phyloP scores from a whole-genome alignment of 1,140 invertebrate species.

The Centruroides sculpturatus region DNA sequence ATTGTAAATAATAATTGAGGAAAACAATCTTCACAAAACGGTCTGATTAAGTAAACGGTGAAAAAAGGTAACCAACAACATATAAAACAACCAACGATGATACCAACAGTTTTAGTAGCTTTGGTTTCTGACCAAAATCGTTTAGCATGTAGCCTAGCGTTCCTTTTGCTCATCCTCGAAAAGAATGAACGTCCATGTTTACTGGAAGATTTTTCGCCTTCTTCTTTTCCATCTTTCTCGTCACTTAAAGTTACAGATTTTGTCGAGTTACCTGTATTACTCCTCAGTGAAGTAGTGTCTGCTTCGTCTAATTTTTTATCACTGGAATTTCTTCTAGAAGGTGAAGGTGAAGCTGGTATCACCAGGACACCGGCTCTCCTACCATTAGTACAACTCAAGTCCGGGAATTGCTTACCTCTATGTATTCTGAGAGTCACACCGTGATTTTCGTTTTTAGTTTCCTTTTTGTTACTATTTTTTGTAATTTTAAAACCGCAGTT shows the following conservation, averaged over 20 bases:
- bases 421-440: neutral
- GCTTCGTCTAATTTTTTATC: too few species aligned
- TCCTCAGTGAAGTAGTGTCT: too few species aligned
- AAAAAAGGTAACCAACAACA: constrained; percentile 90
- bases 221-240: too few species aligned
- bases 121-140: constrained; percentile 80
- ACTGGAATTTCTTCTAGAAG: too few species aligned
- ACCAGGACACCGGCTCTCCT: too few species aligned
- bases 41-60: constrained; percentile 72
- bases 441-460: neutral
- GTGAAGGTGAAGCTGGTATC: too few species aligned
- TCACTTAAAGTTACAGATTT: too few species aligned
- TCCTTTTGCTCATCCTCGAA: constrained; percentile 61
- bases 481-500: constrained; percentile 71
- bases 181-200: too few species aligned
- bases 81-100: constrained; percentile 85
- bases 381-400: too few species aligned
- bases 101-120: constrained; percentile 81
- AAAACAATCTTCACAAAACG: constrained; percentile 57
- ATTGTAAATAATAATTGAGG: constrained; percentile 67
- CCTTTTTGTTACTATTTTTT: constrained; percentile 31
- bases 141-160: constrained; percentile 62
- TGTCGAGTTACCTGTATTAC: too few species aligned
- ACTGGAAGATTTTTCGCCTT: too few species aligned
- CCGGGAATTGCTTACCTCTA: neutral